Base-by-base conservation (phyloP, 2,888 invertebrate species). In the Adelognathus sp. region DNA sequence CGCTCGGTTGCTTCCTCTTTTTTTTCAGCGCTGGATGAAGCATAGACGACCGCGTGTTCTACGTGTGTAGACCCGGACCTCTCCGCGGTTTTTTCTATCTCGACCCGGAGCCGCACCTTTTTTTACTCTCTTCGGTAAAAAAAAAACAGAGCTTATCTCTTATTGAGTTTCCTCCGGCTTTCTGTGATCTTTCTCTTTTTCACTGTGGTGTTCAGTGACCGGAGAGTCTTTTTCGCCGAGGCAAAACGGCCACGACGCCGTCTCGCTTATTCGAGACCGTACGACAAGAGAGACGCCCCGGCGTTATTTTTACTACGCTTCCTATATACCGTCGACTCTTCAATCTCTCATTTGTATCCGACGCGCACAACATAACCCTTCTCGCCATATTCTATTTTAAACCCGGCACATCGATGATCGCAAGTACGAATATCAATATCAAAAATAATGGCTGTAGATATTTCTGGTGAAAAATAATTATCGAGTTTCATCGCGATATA, bases 131-230 rank as follows among this genome's bases (percentile, higher is more conserved):
- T 14, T 31, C 60, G 11, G 24, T 3, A 21, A 33, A 39, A 27
- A 31, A 58, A 44, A n/a, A n/a, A n/a, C n/a, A n/a, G n/a, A 72
- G 72, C 72, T 72, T 64, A 72, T 63, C 72, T 63, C 72, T 63
- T 63, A 72, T 72, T 63, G 72, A 72, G 63, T 44, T 63, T 39
- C 72, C 24, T 54, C n/a, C n/a, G n/a, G n/a, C n/a, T 72, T 44
- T 56, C 41, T 27, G 63, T 46, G 33, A 16, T 33, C 27, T 41
- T 14, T n/a, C 29, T 33, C 41, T 16, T 27, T 1, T 16, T 27
- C 7, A 16, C 4, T 24, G n/a, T 27, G 27, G 24, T 36, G 6
- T 33, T 44, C 31, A 31, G 16, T 9, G 18, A 39, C 60, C 52
- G 50, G 60, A 39, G 16, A 27, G 24, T 56, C 16, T 46, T 64